Base-by-base conservation (phyloP, 2,113 vertebrate species). In the Phasianus colchicus region DNA sequence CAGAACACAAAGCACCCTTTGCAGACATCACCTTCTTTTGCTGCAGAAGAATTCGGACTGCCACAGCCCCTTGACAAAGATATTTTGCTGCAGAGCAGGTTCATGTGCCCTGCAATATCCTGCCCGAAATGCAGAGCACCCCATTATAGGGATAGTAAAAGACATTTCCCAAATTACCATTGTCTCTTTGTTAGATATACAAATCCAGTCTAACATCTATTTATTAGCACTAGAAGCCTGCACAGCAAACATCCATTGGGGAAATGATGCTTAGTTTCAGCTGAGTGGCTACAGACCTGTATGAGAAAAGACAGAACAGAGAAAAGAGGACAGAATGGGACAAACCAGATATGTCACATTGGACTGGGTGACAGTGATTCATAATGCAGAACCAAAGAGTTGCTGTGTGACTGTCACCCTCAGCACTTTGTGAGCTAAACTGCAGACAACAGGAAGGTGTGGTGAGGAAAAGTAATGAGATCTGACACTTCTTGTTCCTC, bases 401-500 rank as follows among this genome's bases (percentile, higher is more conserved):
- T 75, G 83, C 5, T 7, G 43, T 36, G 82, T 48, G 22, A 90
- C 55, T 55, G 91, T 83, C 96, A 90, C 64, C 78, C 9, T 38
- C 32, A 36, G 54, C 4, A 30, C 73, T 69, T 57, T 45, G 30
- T 3, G 83, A 88, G 91, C 72, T 20, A 61, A 47, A 48, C 64
- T 43, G 80, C 89, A 81, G 77, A 66, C 34, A 34, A 27, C 47
- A 7, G 58, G 47, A 63, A 52, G 30, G 8, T 13, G 83, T 19
- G 20, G 10, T 19, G 81, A 38, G 34, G 94, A 43, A 47, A 25
- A 0, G 8, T 36, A 48, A 55, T 30, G 64, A 38, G 82, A 65
- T 52, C 88, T 90, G 94, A 70, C 85, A 54, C n/a, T 54, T 95
- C 24, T 16, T 43, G 69, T 14, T 94, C 84, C 92, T 88, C 84